Percentiles rank a stretch among this genome's conserved stretches.
phyloP scores from a whole-genome alignment of 2,888 invertebrate genomes.

The Drosophila anomalata region DNA sequence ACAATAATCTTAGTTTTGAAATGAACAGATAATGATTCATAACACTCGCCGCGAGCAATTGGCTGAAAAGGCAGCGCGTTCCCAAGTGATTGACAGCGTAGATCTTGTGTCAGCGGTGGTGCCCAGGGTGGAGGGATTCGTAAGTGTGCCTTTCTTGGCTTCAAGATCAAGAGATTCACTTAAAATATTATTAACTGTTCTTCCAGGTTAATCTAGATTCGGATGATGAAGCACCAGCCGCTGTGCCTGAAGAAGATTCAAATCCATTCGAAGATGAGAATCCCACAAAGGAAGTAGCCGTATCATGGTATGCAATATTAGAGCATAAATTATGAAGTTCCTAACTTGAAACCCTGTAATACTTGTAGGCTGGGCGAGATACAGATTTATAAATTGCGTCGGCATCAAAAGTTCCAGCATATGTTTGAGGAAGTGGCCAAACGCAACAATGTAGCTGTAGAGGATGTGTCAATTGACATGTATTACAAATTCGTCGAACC shows the following conservation, averaged over 20 bases:
- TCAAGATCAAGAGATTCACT: neutral
- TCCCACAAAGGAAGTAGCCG: constrained; percentile 70
- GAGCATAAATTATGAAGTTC: neutral
- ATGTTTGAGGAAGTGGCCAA: constrained; percentile 74
- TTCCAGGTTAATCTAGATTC: constrained; percentile 68
- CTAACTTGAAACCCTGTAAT: neutral
- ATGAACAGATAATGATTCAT: neutral
- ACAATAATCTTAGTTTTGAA: neutral
- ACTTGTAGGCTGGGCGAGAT: constrained; percentile 70
- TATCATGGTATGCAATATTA: constrained; percentile 60
- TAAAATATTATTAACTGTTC: neutral
- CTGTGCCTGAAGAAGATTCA: neutral
- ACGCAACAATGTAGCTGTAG: constrained; percentile 64
- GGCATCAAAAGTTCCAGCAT: constrained; percentile 78
- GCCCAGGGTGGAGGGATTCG: constrained; percentile 71
- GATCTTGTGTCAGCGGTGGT: constrained; percentile 73
- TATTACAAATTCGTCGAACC: constrained; percentile 67
- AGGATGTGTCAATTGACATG: constrained; percentile 71
- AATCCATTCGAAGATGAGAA: constrained; percentile 69
- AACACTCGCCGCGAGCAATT: constrained; percentile 12
- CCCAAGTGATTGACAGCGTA: constrained; percentile 60
- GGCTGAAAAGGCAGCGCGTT: constrained; percentile 66
- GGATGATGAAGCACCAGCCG: constrained; percentile 45
- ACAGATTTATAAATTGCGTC: constrained; percentile 71
- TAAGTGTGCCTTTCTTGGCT: constrained; percentile 35